Conservation (phyloP, 2,888 invertebrate species). For the Anodontia alba region DNA sequence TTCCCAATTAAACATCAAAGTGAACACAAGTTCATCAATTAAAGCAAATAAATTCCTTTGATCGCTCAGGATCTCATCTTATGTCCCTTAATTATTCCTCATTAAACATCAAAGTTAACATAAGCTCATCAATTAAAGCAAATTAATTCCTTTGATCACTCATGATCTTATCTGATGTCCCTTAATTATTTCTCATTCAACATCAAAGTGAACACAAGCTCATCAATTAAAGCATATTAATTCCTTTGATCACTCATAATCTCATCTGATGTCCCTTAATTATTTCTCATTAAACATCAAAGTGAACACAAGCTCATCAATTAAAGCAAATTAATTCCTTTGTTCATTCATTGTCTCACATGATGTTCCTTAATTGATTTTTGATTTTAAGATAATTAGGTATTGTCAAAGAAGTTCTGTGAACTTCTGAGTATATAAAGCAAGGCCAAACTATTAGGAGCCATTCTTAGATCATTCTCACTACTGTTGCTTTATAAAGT, state of each 20-base stretch:
- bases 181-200: no score
- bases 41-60: not conserved
- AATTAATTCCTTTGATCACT: no score
- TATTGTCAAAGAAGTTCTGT: not conserved
- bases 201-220: constrained; percentile 2
- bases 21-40: constrained; percentile 2
- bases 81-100: not conserved
- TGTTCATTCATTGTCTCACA: not conserved
- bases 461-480: not conserved
- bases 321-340: not conserved
- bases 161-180: no score
- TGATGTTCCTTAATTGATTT: no score
- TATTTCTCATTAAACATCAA: not conserved
- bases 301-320: constrained; percentile 12
- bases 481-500: no score
- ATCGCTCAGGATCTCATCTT: not conserved
- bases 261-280: not conserved
- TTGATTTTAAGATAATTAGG: no score
- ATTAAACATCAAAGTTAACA: constrained; percentile 4
- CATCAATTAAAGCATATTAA: not conserved
- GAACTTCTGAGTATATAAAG: not conserved
- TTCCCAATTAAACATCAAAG: no score
- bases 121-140: no score
- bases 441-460: not conserved
- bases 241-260: not conserved